Conservation (phyloP, 64 coral and sea anemone species). For the Hydrozoanthus tunicans region DNA sequence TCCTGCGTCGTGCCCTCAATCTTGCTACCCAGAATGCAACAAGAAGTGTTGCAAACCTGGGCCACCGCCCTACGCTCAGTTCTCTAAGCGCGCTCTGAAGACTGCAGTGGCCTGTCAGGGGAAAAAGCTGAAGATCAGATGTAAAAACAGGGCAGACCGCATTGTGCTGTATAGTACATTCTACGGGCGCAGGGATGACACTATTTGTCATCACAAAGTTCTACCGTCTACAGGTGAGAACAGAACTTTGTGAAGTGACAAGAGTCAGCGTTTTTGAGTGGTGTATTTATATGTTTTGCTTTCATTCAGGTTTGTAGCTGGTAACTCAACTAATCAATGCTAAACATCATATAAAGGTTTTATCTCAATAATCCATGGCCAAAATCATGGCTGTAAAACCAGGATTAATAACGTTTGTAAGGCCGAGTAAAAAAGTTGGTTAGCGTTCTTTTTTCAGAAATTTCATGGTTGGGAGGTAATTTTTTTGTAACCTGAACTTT, state of each 20-base stretch:
- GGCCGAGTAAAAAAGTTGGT: no score
- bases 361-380: no score
- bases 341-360: no score
- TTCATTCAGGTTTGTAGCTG: no score
- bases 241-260: neutral
- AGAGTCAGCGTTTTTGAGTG: no score
- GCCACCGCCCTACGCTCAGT: constrained; percentile 78
- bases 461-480: no score
- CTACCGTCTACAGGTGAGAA: constrained; percentile 71
- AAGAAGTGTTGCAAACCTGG: constrained; percentile 69
- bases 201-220: constrained; percentile 75
- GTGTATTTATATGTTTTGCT: no score
- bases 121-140: constrained; percentile 84
- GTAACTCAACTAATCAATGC: no score
- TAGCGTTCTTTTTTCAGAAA: no score
- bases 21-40: constrained; percentile 73
- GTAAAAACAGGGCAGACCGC: constrained; percentile 67
- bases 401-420: no score
- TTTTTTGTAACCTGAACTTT: no score
- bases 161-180: constrained; percentile 89
- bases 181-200: constrained; percentile 78
- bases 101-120: constrained; percentile 79
- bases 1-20: constrained; percentile 57
- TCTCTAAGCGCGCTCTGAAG: constrained; percentile 61
- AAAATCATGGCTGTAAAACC: no score